These are phyloP conservation scores for Turdus rufiventris DNA, from an alignment of 2,113 vertebrate species.

Conservation along the genomic window DNA sequence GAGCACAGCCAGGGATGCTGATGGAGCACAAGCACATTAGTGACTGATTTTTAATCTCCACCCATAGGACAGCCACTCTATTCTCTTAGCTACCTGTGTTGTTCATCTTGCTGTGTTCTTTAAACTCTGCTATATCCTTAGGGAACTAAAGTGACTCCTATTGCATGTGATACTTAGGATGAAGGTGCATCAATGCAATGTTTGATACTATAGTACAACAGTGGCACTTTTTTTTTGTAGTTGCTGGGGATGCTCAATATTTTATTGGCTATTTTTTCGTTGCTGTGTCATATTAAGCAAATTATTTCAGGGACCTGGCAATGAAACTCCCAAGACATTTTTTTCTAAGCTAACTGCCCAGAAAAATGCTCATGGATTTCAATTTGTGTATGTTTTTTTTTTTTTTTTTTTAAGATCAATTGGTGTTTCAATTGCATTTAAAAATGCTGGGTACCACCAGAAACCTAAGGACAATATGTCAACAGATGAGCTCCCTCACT, in stretches of 20 bases:
- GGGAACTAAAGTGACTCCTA: not conserved
- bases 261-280: not conserved
- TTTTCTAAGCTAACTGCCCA: not conserved
- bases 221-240: not conserved
- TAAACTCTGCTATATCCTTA: not conserved
- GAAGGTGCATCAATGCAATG: not conserved
- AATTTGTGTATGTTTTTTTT: not conserved
- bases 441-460: not conserved
- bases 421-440: not conserved
- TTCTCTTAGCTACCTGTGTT: not conserved
- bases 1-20: not conserved
- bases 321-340: not conserved
- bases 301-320: not conserved
- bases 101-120: not conserved
- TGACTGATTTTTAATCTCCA: not conserved
- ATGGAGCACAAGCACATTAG: not conserved
- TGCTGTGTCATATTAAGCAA: not conserved
- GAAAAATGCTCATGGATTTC: not conserved
- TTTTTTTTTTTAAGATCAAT: not conserved
- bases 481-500: not conserved
- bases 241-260: not conserved
- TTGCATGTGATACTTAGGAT: not conserved
- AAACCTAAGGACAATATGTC: not conserved
- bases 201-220: not conserved
- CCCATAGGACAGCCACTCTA: not conserved